These are phyloP conservation scores for Aethes cnicana DNA, from an alignment of 2,888 invertebrate genomes.

Conservation along the genomic window DNA sequence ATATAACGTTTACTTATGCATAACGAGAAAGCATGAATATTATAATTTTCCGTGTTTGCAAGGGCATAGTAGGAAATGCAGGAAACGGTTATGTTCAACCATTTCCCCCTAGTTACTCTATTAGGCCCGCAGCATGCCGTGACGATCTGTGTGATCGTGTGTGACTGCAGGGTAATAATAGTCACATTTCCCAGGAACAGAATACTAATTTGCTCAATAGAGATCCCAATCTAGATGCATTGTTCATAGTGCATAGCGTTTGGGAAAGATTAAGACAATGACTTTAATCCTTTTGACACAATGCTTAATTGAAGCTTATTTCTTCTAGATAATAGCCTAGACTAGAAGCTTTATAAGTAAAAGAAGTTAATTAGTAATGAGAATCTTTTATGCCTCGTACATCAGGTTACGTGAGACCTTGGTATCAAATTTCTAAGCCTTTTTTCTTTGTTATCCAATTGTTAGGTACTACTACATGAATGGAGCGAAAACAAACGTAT, in stretches of 20 bases:
- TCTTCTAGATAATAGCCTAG: conserved; percentile 5
- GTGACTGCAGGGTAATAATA: conserved; percentile 34
- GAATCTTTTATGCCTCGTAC: conserved; percentile 7
- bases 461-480: conserved; percentile 8
- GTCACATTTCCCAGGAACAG: conserved; percentile 7
- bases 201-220: conserved; percentile 4
- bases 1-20: conserved; percentile 16
- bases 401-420: conserved; percentile 6
- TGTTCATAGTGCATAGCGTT: conserved; percentile 8
- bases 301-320: conserved; percentile 16
- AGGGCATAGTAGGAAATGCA: conserved; percentile 40
- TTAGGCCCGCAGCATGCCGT: conserved; percentile 40
- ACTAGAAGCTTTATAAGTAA: too few species aligned
- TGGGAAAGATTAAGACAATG: conserved; percentile 19
- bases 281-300: conserved; percentile 18
- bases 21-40: conserved; percentile 35
- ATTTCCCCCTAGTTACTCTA: conserved; percentile 42
- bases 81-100: conserved; percentile 34
- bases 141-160: conserved; percentile 40
- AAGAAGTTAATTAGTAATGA: conserved; percentile 17
- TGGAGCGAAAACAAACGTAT: conserved; percentile 20
- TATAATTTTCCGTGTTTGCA: conserved; percentile 32
- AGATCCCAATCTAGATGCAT: conserved; percentile 25
- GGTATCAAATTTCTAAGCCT: conserved; percentile 20
- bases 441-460: conserved; percentile 13